A percentile compares a stretch with the other conserved stretches of the same genome.
phyloP scores from a whole-genome alignment of 2,113 vertebrate genomes.

The Calonectris borealis region DNA sequence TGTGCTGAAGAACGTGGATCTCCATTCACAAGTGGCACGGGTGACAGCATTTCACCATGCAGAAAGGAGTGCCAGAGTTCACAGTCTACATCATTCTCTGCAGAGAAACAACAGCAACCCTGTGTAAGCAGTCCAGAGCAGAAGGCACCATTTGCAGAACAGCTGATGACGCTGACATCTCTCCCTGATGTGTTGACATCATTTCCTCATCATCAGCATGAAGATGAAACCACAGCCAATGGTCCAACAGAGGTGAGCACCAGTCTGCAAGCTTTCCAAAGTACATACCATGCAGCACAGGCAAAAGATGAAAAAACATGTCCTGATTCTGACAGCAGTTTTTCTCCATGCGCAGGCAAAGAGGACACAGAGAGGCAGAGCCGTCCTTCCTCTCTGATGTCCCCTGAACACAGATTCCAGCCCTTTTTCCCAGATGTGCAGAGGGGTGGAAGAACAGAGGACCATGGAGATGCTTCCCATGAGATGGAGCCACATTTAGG shows the following conservation, averaged over 20 bases:
- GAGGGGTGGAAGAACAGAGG: conserved; percentile 63
- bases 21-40: conserved; percentile 69
- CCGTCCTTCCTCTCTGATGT: conserved; percentile 82
- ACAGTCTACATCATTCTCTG: conserved; percentile 14
- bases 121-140: conserved; percentile 24
- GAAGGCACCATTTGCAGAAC: conserved; percentile 37
- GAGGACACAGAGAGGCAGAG: conserved; percentile 78
- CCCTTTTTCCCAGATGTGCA: conserved; percentile 71
- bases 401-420: conserved; percentile 80
- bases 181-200: conserved; percentile 72
- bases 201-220: conserved; percentile 60
- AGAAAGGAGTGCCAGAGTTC: conserved; percentile 72
- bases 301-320: conserved; percentile 56
- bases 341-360: conserved; percentile 68
- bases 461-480: conserved; percentile 73
- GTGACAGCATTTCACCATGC: conserved; percentile 66
- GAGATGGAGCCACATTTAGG: conserved; percentile 71
- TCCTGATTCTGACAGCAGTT: conserved; percentile 33
- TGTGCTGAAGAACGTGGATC: conserved; percentile 72
- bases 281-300: conserved; percentile 26
- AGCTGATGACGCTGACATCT: not conserved
- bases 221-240: conserved; percentile 75
- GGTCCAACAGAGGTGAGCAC: conserved; percentile 83
- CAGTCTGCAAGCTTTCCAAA: conserved; percentile 47
- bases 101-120: conserved; percentile 28